Conservation (phyloP, 2,797 vertebrate genomes). For the Gymnothorax reevesii region DNA sequence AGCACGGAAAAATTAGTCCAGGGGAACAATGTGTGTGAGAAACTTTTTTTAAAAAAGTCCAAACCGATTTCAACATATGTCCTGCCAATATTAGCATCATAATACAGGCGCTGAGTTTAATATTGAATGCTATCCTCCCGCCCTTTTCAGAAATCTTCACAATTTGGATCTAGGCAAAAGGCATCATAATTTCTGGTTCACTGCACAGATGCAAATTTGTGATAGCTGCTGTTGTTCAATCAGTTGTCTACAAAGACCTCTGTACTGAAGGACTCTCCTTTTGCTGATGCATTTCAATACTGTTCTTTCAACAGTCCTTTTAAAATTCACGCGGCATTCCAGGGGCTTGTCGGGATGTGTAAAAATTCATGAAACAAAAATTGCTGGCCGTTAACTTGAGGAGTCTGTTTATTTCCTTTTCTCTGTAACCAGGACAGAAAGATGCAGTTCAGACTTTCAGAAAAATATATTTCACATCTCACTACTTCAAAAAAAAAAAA, state of each 20-base stretch:
- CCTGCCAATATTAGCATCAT: background rate
- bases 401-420: background rate
- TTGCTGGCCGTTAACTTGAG: background rate
- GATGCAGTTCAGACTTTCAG: background rate
- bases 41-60: background rate
- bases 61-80: background rate
- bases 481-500: background rate
- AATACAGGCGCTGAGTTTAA: background rate
- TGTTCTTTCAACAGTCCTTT: background rate
- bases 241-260: too few relatives aligned
- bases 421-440: background rate
- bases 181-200: background rate
- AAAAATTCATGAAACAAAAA: background rate
- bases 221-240: too few relatives aligned
- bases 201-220: too few relatives aligned
- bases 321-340: background rate
- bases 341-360: background rate
- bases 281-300: background rate
- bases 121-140: background rate
- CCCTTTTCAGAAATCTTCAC: background rate
- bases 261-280: background rate
- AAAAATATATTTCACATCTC: background rate
- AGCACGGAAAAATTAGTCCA: background rate
- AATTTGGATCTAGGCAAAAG: background rate
- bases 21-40: background rate